phyloP scores from a whole-genome alignment of 2,113 vertebrate species.

The Meleagris gallopavo region DNA sequence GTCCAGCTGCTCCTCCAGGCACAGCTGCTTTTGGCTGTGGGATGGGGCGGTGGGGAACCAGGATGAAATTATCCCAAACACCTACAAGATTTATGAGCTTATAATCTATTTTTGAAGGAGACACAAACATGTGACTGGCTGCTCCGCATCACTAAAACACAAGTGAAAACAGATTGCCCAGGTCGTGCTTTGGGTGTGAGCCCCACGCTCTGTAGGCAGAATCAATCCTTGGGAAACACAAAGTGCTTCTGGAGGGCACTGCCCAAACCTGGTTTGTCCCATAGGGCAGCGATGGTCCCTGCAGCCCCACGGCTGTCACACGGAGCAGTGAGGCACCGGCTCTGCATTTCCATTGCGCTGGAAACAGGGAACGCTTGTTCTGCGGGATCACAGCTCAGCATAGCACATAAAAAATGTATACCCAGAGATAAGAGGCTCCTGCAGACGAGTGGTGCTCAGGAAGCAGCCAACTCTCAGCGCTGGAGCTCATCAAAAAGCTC shows the following conservation, averaged over 20 bases:
- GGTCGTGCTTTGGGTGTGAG: rapidly evolving
- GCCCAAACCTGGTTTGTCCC: too few species aligned
- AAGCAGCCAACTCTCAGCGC: not conserved
- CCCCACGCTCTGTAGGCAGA: rapidly evolving
- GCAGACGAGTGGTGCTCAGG: not conserved
- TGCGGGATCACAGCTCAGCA: not conserved
- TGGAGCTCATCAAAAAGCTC: not conserved
- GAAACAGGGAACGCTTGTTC: not conserved
- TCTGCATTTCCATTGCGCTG: not conserved
- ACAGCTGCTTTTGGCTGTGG: not conserved
- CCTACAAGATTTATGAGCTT: not conserved
- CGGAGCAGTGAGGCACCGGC: rapidly evolving
- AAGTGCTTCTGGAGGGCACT: not conserved
- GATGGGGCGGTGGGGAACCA: not conserved
- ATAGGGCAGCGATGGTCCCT: too few species aligned
- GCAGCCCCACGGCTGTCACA: not conserved
- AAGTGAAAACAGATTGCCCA: rapidly evolving
- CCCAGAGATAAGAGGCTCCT: not conserved
- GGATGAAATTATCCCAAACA: slow-evolving; percentile 38
- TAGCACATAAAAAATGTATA: not conserved
- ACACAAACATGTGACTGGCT: not conserved
- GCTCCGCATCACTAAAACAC: not conserved
- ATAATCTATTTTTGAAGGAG: not conserved
- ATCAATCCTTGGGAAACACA: rapidly evolving
- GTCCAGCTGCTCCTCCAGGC: rapidly evolving